These are phyloP conservation scores for Dipodomys stephensi DNA, from an alignment of 2,113 vertebrate species.

Conservation along the genomic window DNA sequence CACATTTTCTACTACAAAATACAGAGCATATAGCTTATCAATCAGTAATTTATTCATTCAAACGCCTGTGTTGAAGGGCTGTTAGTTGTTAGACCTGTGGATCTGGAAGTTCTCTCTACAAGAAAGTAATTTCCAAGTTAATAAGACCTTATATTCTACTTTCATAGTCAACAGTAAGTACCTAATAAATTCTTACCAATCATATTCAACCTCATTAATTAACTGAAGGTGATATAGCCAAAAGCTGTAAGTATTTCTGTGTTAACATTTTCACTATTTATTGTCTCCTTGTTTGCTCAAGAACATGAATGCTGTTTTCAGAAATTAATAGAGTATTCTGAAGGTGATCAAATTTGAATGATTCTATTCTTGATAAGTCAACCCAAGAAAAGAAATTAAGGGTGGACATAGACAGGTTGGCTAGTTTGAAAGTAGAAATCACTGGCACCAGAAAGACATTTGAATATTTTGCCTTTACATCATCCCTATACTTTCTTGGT, in stretches of 20 bases:
- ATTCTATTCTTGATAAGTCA: constrained; percentile 78
- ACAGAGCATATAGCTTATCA: background rate
- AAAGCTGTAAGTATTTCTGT: background rate
- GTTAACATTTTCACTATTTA: background rate
- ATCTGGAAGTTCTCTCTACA: background rate
- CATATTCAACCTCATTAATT: constrained; percentile 1
- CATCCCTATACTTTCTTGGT: constrained; percentile 65
- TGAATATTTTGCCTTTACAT: constrained; percentile 73
- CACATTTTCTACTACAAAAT: constrained; percentile 2
- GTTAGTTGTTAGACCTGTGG: background rate
- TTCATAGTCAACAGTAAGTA: background rate
- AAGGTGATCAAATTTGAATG: background rate
- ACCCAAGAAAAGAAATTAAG: constrained; percentile 77
- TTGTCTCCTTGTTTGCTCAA: background rate
- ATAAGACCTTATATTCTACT: background rate
- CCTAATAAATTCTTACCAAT: background rate
- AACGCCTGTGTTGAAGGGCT: background rate
- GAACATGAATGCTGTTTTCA: background rate
- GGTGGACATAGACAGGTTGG: constrained; percentile 70
- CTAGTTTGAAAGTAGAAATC: constrained; percentile 70
- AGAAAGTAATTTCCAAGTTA: background rate
- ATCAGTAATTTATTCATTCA: background rate
- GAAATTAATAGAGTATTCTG: background rate
- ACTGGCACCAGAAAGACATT: constrained; percentile 71
- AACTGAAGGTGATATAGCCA: background rate